A percentile compares a stretch with the other conserved stretches of the same genome.
phyloP scores from a whole-genome alignment of 1,140 invertebrate genomes.

The Copidosoma floridanum region DNA sequence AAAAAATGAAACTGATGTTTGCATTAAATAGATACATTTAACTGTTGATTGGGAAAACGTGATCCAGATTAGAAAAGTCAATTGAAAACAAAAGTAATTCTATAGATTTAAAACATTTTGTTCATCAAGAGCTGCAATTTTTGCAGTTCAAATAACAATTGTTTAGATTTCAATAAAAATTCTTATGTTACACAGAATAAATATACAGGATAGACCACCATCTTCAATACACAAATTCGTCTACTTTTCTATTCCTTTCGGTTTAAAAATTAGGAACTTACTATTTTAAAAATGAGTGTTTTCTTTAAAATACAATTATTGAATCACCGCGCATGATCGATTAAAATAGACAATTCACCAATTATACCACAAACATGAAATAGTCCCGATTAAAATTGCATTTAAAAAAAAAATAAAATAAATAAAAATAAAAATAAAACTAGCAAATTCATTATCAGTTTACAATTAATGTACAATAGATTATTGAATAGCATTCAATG shows the following conservation, averaged over 20 bases:
- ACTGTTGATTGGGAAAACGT: neutral
- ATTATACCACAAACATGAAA: constrained; percentile 3
- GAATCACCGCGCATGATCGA: constrained; percentile 6
- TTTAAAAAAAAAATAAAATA: constrained; percentile 6
- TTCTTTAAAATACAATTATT: constrained; percentile 13
- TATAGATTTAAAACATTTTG: too few relatives aligned
- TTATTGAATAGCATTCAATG: constrained; percentile 15
- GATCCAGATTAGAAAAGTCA: constrained; percentile 12
- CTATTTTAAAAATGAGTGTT: neutral
- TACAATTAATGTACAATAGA: too few relatives aligned
- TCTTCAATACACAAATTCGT: too few relatives aligned
- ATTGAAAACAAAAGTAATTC: constrained; percentile 19
- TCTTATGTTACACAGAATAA: too few relatives aligned
- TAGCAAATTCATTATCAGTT: constrained; percentile 7
- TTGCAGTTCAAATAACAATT: too few relatives aligned
- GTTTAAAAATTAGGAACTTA: constrained; percentile 6
- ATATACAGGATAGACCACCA: too few relatives aligned
- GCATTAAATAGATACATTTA: constrained; percentile 17
- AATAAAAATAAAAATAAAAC: neutral
- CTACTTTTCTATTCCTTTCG: too few relatives aligned
- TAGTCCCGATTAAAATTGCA: neutral
- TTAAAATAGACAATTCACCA: constrained; percentile 13
- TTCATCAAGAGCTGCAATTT: too few relatives aligned
- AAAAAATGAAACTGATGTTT: constrained; percentile 21
- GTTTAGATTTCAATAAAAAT: too few relatives aligned